Percentiles rank a stretch among this genome's conserved stretches.
phyloP scores from a whole-genome alignment of 1,140 invertebrate species.

The Piezodorus guildinii region DNA sequence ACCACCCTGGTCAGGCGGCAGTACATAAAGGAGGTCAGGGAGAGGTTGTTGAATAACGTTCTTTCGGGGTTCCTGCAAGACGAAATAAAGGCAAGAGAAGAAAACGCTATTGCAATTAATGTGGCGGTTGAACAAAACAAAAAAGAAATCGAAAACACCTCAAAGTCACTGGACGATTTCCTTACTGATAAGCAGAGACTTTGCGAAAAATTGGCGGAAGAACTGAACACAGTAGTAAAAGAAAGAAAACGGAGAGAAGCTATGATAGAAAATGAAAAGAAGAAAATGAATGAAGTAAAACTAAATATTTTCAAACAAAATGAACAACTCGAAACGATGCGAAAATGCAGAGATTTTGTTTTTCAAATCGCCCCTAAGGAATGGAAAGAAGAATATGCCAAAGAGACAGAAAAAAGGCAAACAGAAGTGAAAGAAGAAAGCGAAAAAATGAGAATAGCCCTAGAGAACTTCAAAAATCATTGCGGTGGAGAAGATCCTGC shows the following conservation, averaged over 20 bases:
- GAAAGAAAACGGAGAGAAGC: background rate
- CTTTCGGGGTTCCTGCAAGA: background rate
- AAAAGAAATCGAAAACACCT: constrained; percentile 2
- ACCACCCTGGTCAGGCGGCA: background rate
- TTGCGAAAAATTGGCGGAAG: background rate
- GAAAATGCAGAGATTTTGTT: constrained; percentile 3
- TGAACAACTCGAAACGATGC: background rate
- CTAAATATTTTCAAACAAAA: background rate
- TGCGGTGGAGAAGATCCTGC: background rate
- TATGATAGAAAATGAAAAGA: background rate
- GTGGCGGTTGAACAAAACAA: background rate
- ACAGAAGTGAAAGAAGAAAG: background rate
- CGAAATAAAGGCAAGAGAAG: background rate
- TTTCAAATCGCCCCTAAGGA: background rate
- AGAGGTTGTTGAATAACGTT: background rate
- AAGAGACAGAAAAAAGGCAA: background rate
- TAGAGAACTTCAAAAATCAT: background rate
- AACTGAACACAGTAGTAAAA: background rate
- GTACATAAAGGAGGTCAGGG: constrained; percentile 1
- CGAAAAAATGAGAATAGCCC: background rate
- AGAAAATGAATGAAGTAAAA: constrained; percentile 8
- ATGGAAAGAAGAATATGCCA: background rate
- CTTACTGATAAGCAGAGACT: background rate
- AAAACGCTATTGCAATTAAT: background rate
- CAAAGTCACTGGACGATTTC: background rate